phyloP scores from a whole-genome alignment of 2,113 vertebrate species.

The Butorides virescens region DNA sequence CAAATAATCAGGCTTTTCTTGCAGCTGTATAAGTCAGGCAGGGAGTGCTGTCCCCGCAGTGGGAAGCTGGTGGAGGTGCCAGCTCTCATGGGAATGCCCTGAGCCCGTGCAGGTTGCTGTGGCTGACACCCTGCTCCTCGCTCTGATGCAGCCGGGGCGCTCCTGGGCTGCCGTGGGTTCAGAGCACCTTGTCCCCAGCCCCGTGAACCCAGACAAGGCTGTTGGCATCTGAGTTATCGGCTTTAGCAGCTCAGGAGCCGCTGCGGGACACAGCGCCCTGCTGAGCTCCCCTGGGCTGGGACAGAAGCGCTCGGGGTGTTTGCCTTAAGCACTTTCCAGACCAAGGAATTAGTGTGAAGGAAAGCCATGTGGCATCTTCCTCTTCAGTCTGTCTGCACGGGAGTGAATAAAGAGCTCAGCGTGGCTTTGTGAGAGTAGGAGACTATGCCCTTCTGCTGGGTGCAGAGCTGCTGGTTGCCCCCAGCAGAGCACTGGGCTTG shows the following conservation, averaged over 20 bases:
- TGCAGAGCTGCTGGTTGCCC: accelerated
- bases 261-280: accelerated
- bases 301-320: accelerated
- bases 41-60: neutral
- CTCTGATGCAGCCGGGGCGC: accelerated
- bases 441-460: neutral
- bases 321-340: neutral
- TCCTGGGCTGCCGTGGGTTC: neutral
- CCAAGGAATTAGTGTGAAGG: neutral
- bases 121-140: neutral
- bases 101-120: accelerated
- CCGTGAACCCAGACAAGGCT: neutral
- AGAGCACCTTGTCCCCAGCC: neutral
- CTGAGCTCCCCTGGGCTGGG: neutral
- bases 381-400: neutral
- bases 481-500: neutral
- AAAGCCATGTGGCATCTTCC: neutral
- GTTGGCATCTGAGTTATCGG: neutral
- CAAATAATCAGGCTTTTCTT: neutral
- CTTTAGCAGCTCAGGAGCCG: neutral
- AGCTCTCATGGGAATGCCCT: accelerated
- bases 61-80: neutral
- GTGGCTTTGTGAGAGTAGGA: neutral
- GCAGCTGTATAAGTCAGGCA: accelerated
- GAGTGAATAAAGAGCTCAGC: neutral